phyloP scores from a whole-genome alignment of 2,797 vertebrate species.

The Eospalax fontanierii region DNA sequence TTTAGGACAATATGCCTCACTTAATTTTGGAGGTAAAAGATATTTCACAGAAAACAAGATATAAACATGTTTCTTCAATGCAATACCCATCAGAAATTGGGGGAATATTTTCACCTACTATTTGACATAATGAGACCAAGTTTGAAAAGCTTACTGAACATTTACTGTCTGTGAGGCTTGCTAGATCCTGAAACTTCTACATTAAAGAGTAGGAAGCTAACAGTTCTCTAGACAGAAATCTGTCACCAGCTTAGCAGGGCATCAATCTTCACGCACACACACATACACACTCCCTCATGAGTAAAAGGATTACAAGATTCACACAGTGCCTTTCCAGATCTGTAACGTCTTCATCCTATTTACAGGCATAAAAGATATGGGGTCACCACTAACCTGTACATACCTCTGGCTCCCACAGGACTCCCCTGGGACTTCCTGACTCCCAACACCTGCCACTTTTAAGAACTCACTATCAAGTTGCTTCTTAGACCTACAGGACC shows the following conservation, averaged over 20 bases:
- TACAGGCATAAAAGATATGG: not conserved
- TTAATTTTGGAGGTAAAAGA: not conserved
- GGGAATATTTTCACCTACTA: not conserved
- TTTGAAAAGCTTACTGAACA: not conserved
- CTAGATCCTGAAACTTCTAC: not conserved
- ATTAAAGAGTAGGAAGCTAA: not conserved
- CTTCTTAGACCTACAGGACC: not conserved
- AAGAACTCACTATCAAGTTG: not conserved
- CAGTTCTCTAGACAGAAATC: slow-evolving; percentile 30
- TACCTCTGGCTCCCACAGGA: not conserved
- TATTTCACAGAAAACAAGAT: not conserved
- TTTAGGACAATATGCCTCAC: not conserved
- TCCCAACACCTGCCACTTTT: not conserved
- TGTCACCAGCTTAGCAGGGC: not conserved
- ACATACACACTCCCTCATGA: not conserved
- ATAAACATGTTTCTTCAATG: not conserved
- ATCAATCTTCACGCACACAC: not conserved
- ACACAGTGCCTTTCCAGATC: not conserved
- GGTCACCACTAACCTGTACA: no score
- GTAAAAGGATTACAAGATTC: not conserved
- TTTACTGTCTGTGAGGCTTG: not conserved
- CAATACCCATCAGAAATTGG: slow-evolving; percentile 3
- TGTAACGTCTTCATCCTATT: rapidly evolving
- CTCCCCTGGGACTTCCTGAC: not conserved
- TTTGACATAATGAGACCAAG: not conserved